Evolutionary conservation across 1,140 invertebrate genomes (phyloP).

Genomic region (Drosophila subpulchrella): DNA sequence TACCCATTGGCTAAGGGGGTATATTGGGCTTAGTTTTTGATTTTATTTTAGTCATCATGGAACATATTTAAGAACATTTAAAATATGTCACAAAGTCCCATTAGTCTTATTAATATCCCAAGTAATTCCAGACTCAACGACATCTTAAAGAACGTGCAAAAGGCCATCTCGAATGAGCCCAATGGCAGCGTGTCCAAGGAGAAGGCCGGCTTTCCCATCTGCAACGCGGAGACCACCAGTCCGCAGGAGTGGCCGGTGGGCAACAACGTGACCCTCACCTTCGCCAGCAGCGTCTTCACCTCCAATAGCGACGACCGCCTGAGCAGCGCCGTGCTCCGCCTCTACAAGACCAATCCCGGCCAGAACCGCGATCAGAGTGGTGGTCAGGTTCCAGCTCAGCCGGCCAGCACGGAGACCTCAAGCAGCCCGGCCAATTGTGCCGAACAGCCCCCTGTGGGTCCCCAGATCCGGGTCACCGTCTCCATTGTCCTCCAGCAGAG

Average conservation of each 20-base stretch:
- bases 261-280: slow-evolving; percentile 70
- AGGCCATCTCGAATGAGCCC: slow-evolving; percentile 58
- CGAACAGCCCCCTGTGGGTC: slow-evolving; percentile 49
- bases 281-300: slow-evolving; percentile 68
- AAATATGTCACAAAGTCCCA: neutral
- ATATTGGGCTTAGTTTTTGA: neutral
- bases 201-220: slow-evolving; percentile 77
- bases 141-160: slow-evolving; percentile 50
- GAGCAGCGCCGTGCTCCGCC: slow-evolving; percentile 70
- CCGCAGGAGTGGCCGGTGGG: slow-evolving; percentile 58
- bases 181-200: slow-evolving; percentile 39
- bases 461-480: slow-evolving; percentile 78
- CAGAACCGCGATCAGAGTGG: slow-evolving; percentile 21
- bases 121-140: slow-evolving; percentile 64
- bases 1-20: neutral
- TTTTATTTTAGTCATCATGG: neutral
- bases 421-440: slow-evolving; percentile 32
- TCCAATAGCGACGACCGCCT: slow-evolving; percentile 36
- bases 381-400: neutral
- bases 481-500: slow-evolving; percentile 76
- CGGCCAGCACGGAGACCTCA: slow-evolving; percentile 17
- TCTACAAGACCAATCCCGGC: slow-evolving; percentile 76
- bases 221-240: slow-evolving; percentile 64
- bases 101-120: neutral
- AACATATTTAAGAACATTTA: neutral